A percentile compares a stretch with the other conserved stretches of the same genome.
Conservation (phyloP, 2,797 vertebrate genomes). For the Vespertilio murinus region DNA sequence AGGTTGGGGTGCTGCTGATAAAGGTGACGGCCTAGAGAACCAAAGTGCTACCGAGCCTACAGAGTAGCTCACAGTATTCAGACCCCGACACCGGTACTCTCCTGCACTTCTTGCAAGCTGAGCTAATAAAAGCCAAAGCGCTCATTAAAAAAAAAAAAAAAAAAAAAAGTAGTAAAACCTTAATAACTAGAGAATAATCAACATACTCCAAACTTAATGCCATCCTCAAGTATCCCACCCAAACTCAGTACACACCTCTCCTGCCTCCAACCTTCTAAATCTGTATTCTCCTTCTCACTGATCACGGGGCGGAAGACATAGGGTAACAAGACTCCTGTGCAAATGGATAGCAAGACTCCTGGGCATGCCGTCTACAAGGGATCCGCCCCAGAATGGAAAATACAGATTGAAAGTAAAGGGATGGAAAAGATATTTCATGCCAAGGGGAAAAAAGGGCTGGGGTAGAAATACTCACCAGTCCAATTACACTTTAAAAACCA, state of each 20-base stretch:
- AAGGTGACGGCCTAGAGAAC: background rate
- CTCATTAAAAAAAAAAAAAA: background rate
- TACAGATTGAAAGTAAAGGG: background rate
- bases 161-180: background rate
- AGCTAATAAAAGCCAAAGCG: slow-evolving; percentile 2
- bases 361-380: background rate
- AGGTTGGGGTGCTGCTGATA: background rate
- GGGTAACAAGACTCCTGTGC: too few species aligned
- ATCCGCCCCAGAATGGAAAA: background rate
- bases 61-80: background rate
- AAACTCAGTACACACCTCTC: background rate
- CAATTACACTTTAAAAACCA: too few species aligned
- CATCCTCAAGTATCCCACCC: background rate
- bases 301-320: background rate
- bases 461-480: background rate
- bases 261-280: background rate
- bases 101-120: background rate
- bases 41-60: background rate
- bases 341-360: background rate
- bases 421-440: background rate
- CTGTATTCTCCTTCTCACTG: background rate
- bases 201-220: background rate
- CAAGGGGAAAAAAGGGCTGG: background rate
- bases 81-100: background rate
- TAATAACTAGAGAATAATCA: background rate